Evolutionary conservation across 2,113 vertebrate genomes (phyloP).

Genomic region (Scartelaos histophorus): DNA sequence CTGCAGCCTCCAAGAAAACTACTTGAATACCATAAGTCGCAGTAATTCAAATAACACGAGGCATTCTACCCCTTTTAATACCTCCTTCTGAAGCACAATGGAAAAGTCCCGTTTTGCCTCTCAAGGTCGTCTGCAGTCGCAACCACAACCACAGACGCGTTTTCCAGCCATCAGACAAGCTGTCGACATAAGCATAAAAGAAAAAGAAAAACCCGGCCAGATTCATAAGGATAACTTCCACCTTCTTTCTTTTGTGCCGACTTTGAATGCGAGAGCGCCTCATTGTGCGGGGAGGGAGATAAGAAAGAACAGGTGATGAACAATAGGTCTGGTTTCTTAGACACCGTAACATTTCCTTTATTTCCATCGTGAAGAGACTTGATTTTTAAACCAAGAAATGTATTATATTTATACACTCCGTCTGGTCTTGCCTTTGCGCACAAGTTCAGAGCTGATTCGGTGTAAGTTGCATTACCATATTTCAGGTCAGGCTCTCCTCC

Average conservation of each 20-base stretch:
- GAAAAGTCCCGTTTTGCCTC: conserved; percentile 33
- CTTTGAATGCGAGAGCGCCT: conserved; percentile 47
- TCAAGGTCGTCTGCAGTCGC: conserved; percentile 70
- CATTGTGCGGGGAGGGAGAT: conserved; percentile 56
- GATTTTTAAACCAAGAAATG: conserved; percentile 1
- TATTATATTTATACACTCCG: neutral
- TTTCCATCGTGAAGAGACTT: conserved; percentile 13
- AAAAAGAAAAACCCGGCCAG: conserved; percentile 49
- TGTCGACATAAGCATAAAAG: conserved; percentile 61
- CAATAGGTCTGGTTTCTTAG: conserved; percentile 41
- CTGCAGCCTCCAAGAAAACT: neutral
- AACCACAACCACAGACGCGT: conserved; percentile 48
- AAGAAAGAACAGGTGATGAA: conserved; percentile 61
- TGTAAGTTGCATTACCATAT: neutral
- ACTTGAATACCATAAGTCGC: conserved; percentile 11
- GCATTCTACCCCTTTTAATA: conserved; percentile 5
- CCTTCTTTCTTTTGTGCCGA: conserved; percentile 61
- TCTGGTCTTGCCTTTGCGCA: neutral
- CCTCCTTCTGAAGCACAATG: conserved; percentile 7
- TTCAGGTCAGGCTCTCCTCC: neutral
- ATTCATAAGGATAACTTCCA: conserved; percentile 66
- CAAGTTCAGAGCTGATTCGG: neutral
- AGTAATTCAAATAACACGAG: conserved; percentile 3
- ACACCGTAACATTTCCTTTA: conserved; percentile 29
- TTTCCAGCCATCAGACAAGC: conserved; percentile 67